Percentiles rank a stretch among this genome's conserved stretches.
phyloP scores from a whole-genome alignment of 2,797 vertebrate genomes.

The Peromyscus attwateri region DNA sequence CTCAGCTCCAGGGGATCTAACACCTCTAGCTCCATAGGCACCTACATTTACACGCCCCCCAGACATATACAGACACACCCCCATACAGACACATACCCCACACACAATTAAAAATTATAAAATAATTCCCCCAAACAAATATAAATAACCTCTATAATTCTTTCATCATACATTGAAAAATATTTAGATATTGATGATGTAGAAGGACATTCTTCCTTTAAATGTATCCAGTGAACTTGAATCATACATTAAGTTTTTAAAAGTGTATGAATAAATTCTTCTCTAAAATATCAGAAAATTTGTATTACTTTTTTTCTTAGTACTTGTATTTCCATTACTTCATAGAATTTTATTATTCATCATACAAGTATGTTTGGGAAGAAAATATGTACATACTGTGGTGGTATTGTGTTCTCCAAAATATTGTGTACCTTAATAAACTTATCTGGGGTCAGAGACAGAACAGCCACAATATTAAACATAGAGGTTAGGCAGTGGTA shows the following conservation, averaged over 20 bases:
- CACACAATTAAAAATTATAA: not conserved
- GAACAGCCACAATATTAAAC: no score
- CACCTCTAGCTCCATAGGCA: not conserved
- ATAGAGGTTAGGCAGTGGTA: no score
- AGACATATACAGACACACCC: not conserved
- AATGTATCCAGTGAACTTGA: not conserved
- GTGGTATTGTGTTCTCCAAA: no score
- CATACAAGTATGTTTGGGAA: not conserved
- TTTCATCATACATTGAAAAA: slow-evolving; percentile 46
- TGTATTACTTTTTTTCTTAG: not conserved
- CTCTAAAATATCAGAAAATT: slow-evolving; percentile 50
- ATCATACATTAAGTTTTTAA: not conserved
- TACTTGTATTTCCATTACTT: slow-evolving; percentile 31
- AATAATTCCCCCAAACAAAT: not conserved
- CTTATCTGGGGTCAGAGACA: no score
- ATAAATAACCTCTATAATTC: not conserved
- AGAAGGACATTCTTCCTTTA: not conserved
- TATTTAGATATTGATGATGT: slow-evolving; percentile 25
- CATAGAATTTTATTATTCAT: slow-evolving; percentile 1
- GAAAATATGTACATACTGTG: not conserved
- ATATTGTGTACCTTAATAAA: no score
- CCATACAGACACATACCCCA: not conserved
- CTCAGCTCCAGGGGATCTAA: no score
- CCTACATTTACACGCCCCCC: not conserved
- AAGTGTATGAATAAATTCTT: not conserved